A percentile compares a stretch with the other conserved stretches of the same genome.
phyloP scores from a whole-genome alignment of 2,113 vertebrate species.

The Misgurnus anguillicaudatus region DNA sequence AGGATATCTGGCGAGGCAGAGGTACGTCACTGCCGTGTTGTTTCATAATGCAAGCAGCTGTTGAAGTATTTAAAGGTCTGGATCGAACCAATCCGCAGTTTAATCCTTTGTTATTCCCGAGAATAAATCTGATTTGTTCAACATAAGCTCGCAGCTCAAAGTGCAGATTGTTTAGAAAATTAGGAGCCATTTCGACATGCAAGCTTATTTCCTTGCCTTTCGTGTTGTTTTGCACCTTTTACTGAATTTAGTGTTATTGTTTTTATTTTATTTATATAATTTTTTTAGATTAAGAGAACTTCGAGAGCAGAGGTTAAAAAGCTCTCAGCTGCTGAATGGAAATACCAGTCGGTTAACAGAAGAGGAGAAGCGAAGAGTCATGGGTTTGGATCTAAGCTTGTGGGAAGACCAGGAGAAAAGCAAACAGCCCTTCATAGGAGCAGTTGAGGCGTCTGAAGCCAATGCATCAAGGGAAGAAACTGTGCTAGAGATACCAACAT shows the following conservation, averaged over 20 bases:
- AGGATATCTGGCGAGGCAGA: slow-evolving; percentile 81
- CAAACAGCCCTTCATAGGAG: slow-evolving; percentile 65
- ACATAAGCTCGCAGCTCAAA: slow-evolving; percentile 30
- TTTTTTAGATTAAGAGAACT: slow-evolving; percentile 78
- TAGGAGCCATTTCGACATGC: slow-evolving; percentile 6
- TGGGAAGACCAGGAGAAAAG: slow-evolving; percentile 83
- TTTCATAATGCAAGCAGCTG: slow-evolving; percentile 24
- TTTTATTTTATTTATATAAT: slow-evolving; percentile 26
- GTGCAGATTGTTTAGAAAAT: slow-evolving; percentile 29
- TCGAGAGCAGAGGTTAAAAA: slow-evolving; percentile 75
- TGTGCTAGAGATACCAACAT: slow-evolving; percentile 35
- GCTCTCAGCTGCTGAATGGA: slow-evolving; percentile 74
- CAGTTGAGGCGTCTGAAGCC: slow-evolving; percentile 59
- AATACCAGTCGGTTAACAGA: slow-evolving; percentile 62
- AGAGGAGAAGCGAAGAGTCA: slow-evolving; percentile 70
- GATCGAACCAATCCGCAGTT: slow-evolving; percentile 26
- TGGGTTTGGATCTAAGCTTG: slow-evolving; percentile 80
- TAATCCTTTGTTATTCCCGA: slow-evolving; percentile 28
- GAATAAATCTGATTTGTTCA: slow-evolving; percentile 38
- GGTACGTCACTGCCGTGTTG: slow-evolving; percentile 70
- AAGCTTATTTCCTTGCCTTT: slow-evolving; percentile 9
- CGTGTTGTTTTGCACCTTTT: background rate
- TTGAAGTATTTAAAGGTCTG: slow-evolving; percentile 16
- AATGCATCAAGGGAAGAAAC: slow-evolving; percentile 15
- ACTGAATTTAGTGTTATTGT: background rate